phyloP scores from a whole-genome alignment of 2,797 vertebrate species.

The Apogon talboti region DNA sequence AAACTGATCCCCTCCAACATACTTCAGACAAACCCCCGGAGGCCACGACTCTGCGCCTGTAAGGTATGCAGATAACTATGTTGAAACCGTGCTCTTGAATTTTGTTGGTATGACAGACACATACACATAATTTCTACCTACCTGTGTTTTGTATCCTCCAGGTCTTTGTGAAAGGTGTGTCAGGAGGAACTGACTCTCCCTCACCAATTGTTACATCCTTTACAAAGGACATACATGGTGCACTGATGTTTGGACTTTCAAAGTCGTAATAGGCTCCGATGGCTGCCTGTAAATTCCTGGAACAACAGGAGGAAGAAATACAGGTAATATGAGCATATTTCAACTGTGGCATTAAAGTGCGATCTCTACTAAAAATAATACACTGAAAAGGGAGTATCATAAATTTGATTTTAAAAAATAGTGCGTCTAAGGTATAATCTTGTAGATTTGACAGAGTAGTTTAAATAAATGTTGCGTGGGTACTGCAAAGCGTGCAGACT shows the following conservation, averaged over 20 bases:
- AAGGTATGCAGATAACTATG: slow-evolving; percentile 16
- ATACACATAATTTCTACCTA: not conserved
- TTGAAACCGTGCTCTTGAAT: too few species aligned
- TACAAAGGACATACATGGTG: slow-evolving; percentile 97
- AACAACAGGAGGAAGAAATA: slow-evolving; percentile 27
- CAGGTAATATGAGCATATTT: slow-evolving; percentile 10
- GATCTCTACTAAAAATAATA: too few species aligned
- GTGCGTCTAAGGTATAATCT: not conserved
- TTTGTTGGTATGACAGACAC: not conserved
- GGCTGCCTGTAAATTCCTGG: slow-evolving; percentile 98
- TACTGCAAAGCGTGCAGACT: slow-evolving; percentile 7
- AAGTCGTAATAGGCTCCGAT: slow-evolving; percentile 99
- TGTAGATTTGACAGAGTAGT: not conserved
- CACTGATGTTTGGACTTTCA: slow-evolving; percentile 97
- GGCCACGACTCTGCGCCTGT: slow-evolving; percentile 96
- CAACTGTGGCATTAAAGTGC: not conserved
- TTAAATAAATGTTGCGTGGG: not conserved
- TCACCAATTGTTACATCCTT: slow-evolving; percentile 99
- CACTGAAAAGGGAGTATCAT: too few species aligned
- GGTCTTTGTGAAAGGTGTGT: slow-evolving; percentile 98
- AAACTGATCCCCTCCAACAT: slow-evolving; percentile 97
- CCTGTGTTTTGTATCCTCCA: slow-evolving; percentile 99
- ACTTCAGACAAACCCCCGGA: slow-evolving; percentile 96
- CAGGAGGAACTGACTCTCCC: slow-evolving; percentile 97
- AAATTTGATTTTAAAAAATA: too few species aligned